Base-by-base conservation (phyloP, 2,888 invertebrate species). In the Sceliomorpha sp. region DNA sequence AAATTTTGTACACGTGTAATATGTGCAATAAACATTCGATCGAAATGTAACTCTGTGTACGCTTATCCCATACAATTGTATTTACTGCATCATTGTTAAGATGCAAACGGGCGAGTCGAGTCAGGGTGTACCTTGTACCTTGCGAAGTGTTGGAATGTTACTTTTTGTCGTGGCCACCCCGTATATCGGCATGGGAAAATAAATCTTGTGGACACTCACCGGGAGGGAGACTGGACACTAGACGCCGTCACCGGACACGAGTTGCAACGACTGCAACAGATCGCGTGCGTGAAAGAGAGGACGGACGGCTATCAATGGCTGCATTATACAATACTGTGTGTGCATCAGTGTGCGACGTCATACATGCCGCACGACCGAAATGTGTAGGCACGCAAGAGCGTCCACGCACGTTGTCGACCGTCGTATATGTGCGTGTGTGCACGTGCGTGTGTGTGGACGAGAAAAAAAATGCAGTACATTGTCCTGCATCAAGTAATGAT, bases 201-300 rank as follows among this genome's bases (percentile, higher is more conserved):
- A 87, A 87, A 86, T 87, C 86, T 87, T 80, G 81, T 72, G 84
- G 81, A 83, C 83, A 84, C 83, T 86, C 82, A 82, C 78, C 78
- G 78, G 77, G 81, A 80, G 79, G 75, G 78, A 77, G 82, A 83
- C 79, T 80, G 83, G 84, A 82, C 81, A 72, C 85, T 85, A 84
- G 84, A 85, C 76, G 79, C 82, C 83, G 86, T 85, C 86, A 86
- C 85, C 84, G 85, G 85, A 87, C 86, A 86, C 84, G 84, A 79
- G 80, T 80, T 82, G 81, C 83, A 81, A 70, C 82, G 82, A 84
- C 82, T 83, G 81, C 81, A 81, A 84, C 85, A 82, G 83, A 86
- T 85, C 84, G 84, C 86, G 85, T 83, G 85, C 83, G 83, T 81
- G 60, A 68, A 60, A 51, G 84, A 82, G 84, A 83, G 85, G 84